Conservation (phyloP, 30 jellyfish, hydroid and myxozoan genomes). For the Pelagia noctiluca region DNA sequence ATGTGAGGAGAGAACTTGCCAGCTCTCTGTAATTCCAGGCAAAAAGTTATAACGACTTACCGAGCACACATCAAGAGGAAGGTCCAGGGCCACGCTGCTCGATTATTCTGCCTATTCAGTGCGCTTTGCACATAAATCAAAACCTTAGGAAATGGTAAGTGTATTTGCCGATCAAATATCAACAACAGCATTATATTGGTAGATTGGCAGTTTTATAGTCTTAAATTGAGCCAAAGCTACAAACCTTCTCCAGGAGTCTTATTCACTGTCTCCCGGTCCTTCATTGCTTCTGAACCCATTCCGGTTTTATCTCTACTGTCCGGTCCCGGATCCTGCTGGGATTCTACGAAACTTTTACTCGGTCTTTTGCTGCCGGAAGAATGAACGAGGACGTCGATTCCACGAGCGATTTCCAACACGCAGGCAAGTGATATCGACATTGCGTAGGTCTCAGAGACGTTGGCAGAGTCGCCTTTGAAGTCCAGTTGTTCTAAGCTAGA, state of each 20-base stretch:
- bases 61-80: too few relatives aligned
- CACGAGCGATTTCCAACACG: slow-evolving; percentile 87
- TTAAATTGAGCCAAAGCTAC: too few relatives aligned
- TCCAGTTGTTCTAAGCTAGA: slow-evolving; percentile 92
- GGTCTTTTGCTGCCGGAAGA: slow-evolving; percentile 74
- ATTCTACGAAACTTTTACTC: slow-evolving; percentile 52
- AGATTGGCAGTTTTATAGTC: too few relatives aligned
- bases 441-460: slow-evolving; percentile 93
- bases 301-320: slow-evolving; percentile 74
- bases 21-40: too few relatives aligned
- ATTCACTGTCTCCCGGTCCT: slow-evolving; percentile 69
- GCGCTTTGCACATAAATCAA: too few relatives aligned
- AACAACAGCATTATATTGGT: too few relatives aligned
- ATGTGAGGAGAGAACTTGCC: too few relatives aligned
- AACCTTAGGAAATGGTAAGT: too few relatives aligned
- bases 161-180: too few relatives aligned
- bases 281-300: slow-evolving; percentile 92
- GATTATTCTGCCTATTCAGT: too few relatives aligned
- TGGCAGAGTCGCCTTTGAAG: slow-evolving; percentile 84
- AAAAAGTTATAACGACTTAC: too few relatives aligned
- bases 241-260: slow-evolving; percentile 73
- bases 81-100: too few relatives aligned
- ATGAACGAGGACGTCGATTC: slow-evolving; percentile 86
- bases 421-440: slow-evolving; percentile 87
- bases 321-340: slow-evolving; percentile 57